Percentiles rank a stretch among this genome's conserved stretches.
Evolutionary conservation across 2,113 vertebrate genomes (phyloP).

Genomic region (Heterotis niloticus): DNA sequence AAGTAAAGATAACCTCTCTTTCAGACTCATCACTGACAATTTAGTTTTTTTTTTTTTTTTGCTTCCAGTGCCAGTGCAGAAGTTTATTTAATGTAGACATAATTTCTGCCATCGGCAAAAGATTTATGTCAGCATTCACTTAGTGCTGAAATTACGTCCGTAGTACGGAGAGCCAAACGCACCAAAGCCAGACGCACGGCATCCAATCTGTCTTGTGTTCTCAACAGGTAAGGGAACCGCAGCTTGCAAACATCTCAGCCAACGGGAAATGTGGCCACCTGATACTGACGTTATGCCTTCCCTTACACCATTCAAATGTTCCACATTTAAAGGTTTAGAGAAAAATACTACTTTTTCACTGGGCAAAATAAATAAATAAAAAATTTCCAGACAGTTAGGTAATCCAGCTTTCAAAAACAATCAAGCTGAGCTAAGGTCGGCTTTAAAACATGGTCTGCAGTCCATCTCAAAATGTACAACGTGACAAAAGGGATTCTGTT

Average conservation of each 20-base stretch:
- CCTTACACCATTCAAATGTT: background rate
- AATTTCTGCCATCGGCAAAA: background rate
- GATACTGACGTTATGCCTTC: background rate
- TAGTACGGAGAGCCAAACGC: background rate
- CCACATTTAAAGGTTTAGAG: no score
- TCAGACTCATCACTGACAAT: background rate
- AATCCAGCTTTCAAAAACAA: constrained; percentile 59
- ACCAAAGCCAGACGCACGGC: background rate
- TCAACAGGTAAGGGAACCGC: background rate
- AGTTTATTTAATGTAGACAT: background rate
- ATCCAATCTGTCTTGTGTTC: background rate
- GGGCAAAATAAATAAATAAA: background rate
- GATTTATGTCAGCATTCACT: background rate
- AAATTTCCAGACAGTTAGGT: constrained; percentile 41
- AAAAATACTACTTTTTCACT: constrained; percentile 32
- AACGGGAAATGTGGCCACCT: background rate
- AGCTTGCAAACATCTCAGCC: background rate
- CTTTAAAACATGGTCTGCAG: background rate
- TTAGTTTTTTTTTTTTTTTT: background rate
- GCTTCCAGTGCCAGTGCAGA: background rate
- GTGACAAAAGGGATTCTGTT: no score
- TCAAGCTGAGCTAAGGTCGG: background rate
- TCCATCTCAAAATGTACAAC: background rate
- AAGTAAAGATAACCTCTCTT: background rate
- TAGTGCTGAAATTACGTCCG: background rate